These are phyloP conservation scores for Punctoribates punctum DNA, from an alignment of 2,888 invertebrate genomes.

Conservation along the genomic window DNA sequence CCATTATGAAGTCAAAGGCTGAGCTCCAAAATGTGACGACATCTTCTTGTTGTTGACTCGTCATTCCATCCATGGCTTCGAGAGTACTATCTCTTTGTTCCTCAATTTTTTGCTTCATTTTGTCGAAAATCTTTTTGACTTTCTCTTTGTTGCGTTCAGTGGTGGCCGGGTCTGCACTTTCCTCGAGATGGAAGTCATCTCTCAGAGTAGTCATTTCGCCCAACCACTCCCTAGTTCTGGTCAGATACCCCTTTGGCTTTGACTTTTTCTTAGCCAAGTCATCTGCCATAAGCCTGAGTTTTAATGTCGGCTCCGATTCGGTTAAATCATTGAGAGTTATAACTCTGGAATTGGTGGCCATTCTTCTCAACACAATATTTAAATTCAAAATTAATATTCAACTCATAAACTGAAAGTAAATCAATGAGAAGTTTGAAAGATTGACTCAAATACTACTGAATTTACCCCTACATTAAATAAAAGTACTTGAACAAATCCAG, in stretches of 20 bases:
- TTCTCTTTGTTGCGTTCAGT: conserved; percentile 6
- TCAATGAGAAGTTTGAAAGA: too few relatives aligned
- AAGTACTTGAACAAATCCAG: too few relatives aligned
- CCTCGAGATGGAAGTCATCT: neutral
- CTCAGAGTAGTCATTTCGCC: neutral
- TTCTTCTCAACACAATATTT: too few relatives aligned
- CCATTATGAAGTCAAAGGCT: neutral
- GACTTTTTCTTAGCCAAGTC: neutral
- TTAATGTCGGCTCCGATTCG: neutral
- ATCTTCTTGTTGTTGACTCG: neutral
- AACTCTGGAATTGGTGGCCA: too few relatives aligned
- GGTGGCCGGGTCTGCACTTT: neutral
- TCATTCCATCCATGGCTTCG: neutral
- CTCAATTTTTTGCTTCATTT: neutral
- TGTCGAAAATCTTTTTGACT: neutral
- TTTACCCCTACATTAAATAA: too few relatives aligned
- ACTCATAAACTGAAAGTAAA: too few relatives aligned
- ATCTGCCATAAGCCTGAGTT: neutral
- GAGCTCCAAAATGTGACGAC: conserved; percentile 1
- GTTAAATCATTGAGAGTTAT: neutral
- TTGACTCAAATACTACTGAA: too few relatives aligned
- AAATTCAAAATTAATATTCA: too few relatives aligned
- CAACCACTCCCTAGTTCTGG: neutral
- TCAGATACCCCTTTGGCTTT: neutral
- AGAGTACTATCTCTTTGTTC: neutral